Conservation (phyloP, 2,888 invertebrate genomes). For the Anoncus sp. region DNA sequence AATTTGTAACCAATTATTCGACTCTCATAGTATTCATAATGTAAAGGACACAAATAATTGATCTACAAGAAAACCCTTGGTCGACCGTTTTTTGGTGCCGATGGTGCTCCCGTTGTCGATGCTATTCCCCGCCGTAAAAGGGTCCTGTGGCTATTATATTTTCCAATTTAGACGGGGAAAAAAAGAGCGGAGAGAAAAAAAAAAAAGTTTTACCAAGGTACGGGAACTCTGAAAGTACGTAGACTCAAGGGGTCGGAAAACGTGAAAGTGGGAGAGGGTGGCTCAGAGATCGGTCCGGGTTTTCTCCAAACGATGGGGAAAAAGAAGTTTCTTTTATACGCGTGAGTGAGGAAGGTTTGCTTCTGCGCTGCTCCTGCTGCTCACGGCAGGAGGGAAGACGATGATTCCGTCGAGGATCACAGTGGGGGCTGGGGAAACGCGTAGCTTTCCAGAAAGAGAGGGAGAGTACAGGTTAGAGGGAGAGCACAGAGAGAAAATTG, state of each 20-base stretch:
- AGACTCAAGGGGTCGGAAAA: conserved; percentile 44
- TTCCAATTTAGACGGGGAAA: conserved; percentile 60
- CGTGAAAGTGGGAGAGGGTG: conserved; percentile 38
- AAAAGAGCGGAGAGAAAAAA: conserved; percentile 17
- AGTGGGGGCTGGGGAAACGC: conserved; percentile 69
- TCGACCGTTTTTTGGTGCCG: conserved; percentile 37
- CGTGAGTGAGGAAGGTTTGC: conserved; percentile 36
- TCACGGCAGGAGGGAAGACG: conserved; percentile 35
- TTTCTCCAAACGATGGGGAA: conserved; percentile 47
- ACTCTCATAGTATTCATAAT: conserved; percentile 35
- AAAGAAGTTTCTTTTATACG: conserved; percentile 62
- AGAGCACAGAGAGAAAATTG: conserved; percentile 75
- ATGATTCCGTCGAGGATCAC: conserved; percentile 47
- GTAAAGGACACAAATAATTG: conserved; percentile 50
- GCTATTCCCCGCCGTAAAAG: conserved; percentile 45
- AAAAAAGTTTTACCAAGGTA: conserved; percentile 55
- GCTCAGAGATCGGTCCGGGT: conserved; percentile 51
- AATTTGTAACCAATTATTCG: conserved; percentile 51
- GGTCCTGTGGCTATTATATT: conserved; percentile 63
- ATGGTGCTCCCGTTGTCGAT: conserved; percentile 32
- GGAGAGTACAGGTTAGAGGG: conserved; percentile 66
- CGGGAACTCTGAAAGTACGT: conserved; percentile 58
- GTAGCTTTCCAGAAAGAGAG: conserved; percentile 66
- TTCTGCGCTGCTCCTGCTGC: conserved; percentile 55
- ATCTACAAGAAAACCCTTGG: conserved; percentile 53